Conservation (phyloP, 2,888 invertebrate genomes). For the Drepanosiphum platanoidis region DNA sequence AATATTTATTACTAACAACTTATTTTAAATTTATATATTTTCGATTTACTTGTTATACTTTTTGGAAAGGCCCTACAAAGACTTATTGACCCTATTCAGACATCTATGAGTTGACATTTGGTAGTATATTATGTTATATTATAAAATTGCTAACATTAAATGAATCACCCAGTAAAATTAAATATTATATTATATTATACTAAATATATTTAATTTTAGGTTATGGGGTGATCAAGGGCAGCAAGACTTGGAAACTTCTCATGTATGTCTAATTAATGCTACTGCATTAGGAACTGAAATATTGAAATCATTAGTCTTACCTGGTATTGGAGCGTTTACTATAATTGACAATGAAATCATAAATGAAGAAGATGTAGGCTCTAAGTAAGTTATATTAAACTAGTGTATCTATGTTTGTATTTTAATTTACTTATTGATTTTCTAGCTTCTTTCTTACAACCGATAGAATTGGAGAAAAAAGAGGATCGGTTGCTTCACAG, state of each 20-base stretch:
- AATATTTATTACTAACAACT: too few species aligned
- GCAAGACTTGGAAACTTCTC: slow-evolving; percentile 83
- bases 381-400: slow-evolving; percentile 75
- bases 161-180: too few species aligned
- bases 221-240: slow-evolving; percentile 99
- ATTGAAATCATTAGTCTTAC: slow-evolving; percentile 92
- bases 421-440: neutral
- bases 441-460: slow-evolving; percentile 88
- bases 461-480: slow-evolving; percentile 82
- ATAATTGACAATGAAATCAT: slow-evolving; percentile 90
- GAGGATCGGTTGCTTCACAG: slow-evolving; percentile 85
- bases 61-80: too few species aligned
- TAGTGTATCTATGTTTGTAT: slow-evolving; percentile 19
- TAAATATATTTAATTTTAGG: slow-evolving; percentile 68
- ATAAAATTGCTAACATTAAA: too few species aligned
- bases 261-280: slow-evolving; percentile 93
- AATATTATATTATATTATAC: too few species aligned
- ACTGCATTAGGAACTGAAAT: slow-evolving; percentile 94
- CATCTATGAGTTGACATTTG: too few species aligned
- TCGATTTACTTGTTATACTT: too few species aligned
- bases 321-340: slow-evolving; percentile 92
- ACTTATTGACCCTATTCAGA: too few species aligned
- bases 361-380: slow-evolving; percentile 90
- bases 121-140: too few species aligned
- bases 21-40: too few species aligned